phyloP scores from a whole-genome alignment of 2,113 vertebrate species.

The Cyanoderma ruficeps region DNA sequence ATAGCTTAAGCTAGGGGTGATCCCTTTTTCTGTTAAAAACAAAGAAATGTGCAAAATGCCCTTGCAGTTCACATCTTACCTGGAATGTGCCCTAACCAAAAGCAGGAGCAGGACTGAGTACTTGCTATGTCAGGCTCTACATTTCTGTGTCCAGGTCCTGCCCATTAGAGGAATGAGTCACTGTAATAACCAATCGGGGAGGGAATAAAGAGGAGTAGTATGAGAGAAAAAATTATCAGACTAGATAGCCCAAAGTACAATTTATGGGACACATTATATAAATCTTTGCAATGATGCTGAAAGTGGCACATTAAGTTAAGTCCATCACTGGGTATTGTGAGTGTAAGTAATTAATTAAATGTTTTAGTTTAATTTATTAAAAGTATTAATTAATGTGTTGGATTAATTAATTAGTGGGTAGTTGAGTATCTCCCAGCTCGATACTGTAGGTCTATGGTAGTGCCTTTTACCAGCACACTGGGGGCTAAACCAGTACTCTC shows the following conservation, averaged over 20 bases:
- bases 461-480: background rate
- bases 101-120: background rate
- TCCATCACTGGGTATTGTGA: background rate
- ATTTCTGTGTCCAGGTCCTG: background rate
- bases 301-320: background rate
- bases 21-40: background rate
- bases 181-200: background rate
- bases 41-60: background rate
- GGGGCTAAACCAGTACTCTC: background rate
- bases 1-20: background rate
- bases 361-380: background rate
- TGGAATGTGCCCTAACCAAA: background rate
- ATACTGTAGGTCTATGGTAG: background rate
- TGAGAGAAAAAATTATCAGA: background rate
- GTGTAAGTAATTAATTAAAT: background rate
- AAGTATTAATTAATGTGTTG: background rate
- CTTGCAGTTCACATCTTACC: background rate
- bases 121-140: background rate
- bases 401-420: background rate
- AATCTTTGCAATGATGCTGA: background rate
- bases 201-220: background rate
- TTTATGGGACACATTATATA: background rate
- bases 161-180: background rate
- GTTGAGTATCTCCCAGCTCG: accelerated
- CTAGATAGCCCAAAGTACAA: background rate